These are phyloP conservation scores for Steinernema khuongi DNA, from an alignment of 1,140 invertebrate genomes.

Conservation along the genomic window DNA sequence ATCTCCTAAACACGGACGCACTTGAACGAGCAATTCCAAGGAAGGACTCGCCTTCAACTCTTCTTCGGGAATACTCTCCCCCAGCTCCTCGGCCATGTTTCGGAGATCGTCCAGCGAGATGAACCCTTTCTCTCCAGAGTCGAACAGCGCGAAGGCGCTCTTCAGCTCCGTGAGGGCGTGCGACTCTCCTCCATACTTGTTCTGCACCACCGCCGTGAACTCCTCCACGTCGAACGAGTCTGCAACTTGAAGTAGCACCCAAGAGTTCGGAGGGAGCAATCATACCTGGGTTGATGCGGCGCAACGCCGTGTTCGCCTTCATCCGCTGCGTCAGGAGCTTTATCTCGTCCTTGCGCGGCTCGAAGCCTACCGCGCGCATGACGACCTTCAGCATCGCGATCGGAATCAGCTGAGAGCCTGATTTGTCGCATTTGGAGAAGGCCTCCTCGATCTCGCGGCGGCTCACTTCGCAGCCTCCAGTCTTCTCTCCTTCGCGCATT, in stretches of 20 bases:
- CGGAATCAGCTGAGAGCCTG: neutral
- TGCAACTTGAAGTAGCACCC: neutral
- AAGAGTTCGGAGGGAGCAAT: neutral
- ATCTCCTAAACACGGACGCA: too few species aligned
- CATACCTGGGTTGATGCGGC: neutral
- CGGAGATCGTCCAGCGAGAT: slow-evolving; percentile 7
- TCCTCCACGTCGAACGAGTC: slow-evolving; percentile 2
- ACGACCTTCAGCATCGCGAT: neutral
- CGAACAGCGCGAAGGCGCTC: neutral
- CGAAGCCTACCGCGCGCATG: neutral
- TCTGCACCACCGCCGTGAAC: neutral
- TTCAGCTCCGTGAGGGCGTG: neutral
- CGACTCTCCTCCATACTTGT: neutral
- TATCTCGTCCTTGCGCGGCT: neutral
- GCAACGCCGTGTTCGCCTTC: neutral
- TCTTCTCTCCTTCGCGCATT: neutral
- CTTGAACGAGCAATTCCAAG: too few species aligned
- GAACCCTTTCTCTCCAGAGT: neutral
- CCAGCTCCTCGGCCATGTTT: neutral
- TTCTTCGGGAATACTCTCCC: neutral
- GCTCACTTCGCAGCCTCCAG: neutral
- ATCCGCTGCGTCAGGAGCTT: neutral
- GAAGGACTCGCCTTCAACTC: neutral
- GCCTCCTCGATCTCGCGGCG: slow-evolving; percentile 6
- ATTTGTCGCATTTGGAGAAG: neutral